Evolutionary conservation across 1,140 invertebrate species (phyloP).

Genomic region (Cardiocondyla obscurior): DNA sequence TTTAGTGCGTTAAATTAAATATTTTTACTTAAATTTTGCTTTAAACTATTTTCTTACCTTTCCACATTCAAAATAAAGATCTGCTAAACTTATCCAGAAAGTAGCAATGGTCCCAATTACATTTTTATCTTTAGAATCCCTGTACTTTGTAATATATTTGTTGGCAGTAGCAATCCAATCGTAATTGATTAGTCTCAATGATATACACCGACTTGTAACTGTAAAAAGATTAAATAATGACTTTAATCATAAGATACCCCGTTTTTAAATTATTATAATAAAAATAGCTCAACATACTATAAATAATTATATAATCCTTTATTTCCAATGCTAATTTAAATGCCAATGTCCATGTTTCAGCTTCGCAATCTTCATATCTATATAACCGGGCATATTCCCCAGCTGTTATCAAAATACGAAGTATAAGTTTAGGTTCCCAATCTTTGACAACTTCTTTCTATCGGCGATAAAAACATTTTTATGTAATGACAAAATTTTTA

Average conservation of each 20-base stretch:
- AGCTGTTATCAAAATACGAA: conserved; percentile 70
- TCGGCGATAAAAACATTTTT: conserved; percentile 37
- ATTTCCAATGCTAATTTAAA: conserved; percentile 68
- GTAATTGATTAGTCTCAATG: conserved; percentile 70
- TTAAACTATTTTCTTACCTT: conserved; percentile 58
- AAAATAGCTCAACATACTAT: conserved; percentile 60
- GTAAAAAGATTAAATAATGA: conserved; percentile 48
- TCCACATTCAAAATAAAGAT: conserved; percentile 77
- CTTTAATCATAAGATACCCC: not conserved
- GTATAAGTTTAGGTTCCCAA: conserved; percentile 65
- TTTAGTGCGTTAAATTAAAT: conserved; percentile 7
- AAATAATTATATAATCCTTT: conserved; percentile 68
- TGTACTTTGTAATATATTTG: conserved; percentile 55
- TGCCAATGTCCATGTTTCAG: conserved; percentile 71
- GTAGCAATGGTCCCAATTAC: conserved; percentile 63
- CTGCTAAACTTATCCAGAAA: conserved; percentile 77
- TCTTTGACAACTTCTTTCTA: conserved; percentile 60
- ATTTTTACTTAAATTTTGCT: not conserved
- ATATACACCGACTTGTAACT: conserved; percentile 76
- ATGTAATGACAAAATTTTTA: not conserved
- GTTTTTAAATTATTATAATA: not conserved
- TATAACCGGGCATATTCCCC: conserved; percentile 76
- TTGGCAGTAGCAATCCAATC: conserved; percentile 75
- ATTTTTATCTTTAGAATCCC: conserved; percentile 63
- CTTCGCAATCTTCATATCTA: conserved; percentile 71